Percentiles rank a stretch among this genome's conserved stretches.
Conservation (phyloP, 1,140 invertebrate genomes). For the Scaptomyza graminum region DNA sequence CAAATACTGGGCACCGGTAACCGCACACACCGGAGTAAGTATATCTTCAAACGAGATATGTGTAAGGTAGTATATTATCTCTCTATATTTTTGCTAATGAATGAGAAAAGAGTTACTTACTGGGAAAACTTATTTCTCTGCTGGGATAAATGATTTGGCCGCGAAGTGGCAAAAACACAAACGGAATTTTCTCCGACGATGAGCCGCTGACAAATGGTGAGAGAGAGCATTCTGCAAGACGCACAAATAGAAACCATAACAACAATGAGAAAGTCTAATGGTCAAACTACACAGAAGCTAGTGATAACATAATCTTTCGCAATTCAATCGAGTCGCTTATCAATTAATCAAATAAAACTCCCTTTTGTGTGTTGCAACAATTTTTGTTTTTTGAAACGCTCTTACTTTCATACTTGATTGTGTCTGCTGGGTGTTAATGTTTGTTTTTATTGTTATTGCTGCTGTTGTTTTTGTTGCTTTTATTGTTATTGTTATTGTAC, state of each 20-base stretch:
- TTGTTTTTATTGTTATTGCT: slow-evolving; percentile 45
- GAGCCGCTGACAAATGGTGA: slow-evolving; percentile 91
- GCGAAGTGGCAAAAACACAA: slow-evolving; percentile 92
- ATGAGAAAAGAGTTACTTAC: slow-evolving; percentile 85
- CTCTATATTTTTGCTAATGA: slow-evolving; percentile 11
- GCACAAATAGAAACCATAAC: slow-evolving; percentile 11
- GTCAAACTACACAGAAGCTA: slow-evolving; percentile 16
- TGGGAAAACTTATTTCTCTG: slow-evolving; percentile 91
- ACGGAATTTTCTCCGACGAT: slow-evolving; percentile 92
- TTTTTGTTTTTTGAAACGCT: slow-evolving; percentile 60
- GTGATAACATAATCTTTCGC: slow-evolving; percentile 42
- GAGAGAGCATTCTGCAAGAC: slow-evolving; percentile 89
- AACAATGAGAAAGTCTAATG: slow-evolving; percentile 59
- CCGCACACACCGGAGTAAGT: slow-evolving; percentile 91
- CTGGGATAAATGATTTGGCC: slow-evolving; percentile 94
- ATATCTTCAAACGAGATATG: slow-evolving; percentile 85
- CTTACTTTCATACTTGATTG: slow-evolving; percentile 65
- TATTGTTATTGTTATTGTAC: slow-evolving; percentile 49
- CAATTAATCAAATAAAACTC: slow-evolving; percentile 37
- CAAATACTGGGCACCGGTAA: slow-evolving; percentile 92
- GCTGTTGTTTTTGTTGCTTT: neutral
- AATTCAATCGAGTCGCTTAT: slow-evolving; percentile 59
- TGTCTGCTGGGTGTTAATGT: slow-evolving; percentile 19
- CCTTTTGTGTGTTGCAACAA: slow-evolving; percentile 7
- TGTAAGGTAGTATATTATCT: neutral